A percentile compares a stretch with the other conserved stretches of the same genome.
Evolutionary conservation across 2,113 vertebrate species (phyloP).

Genomic region (Podarcis muralis): DNA sequence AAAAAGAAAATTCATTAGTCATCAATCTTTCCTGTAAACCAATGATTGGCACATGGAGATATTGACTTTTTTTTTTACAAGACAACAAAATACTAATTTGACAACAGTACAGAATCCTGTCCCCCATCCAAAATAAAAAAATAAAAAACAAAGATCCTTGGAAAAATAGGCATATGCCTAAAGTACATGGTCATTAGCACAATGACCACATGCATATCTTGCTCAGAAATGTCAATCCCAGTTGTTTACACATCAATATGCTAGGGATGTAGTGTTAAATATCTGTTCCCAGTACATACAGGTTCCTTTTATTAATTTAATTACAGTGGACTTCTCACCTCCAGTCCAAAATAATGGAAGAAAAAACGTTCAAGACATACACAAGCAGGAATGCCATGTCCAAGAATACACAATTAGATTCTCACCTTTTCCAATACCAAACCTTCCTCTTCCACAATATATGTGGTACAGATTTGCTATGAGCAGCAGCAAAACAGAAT

Average conservation of each 20-base stretch:
- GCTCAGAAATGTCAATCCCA: not conserved
- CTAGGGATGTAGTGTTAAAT: not conserved
- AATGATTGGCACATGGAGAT: conserved; percentile 57
- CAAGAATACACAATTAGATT: not conserved
- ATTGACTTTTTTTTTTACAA: conserved; percentile 37
- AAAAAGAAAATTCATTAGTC: conserved; percentile 65
- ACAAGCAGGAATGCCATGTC: accelerated
- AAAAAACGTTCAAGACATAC: not conserved
- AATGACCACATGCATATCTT: not conserved
- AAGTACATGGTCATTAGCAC: not conserved
- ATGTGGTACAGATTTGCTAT: not conserved
- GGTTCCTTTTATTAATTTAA: not conserved
- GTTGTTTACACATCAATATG: not conserved
- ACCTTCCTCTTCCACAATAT: not conserved
- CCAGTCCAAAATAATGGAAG: not conserved
- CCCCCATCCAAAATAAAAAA: not conserved
- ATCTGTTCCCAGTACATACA: not conserved
- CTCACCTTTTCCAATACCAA: conserved; percentile 13
- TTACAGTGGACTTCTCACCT: not conserved
- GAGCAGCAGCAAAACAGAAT: not conserved
- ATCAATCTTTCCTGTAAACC: conserved; percentile 39
- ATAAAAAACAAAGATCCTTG: not conserved
- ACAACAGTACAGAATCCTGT: not conserved
- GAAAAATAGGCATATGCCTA: not conserved
- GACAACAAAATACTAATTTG: conserved; percentile 13